Conservation (phyloP, 2,888 invertebrate genomes). For the Apamea crenata region DNA sequence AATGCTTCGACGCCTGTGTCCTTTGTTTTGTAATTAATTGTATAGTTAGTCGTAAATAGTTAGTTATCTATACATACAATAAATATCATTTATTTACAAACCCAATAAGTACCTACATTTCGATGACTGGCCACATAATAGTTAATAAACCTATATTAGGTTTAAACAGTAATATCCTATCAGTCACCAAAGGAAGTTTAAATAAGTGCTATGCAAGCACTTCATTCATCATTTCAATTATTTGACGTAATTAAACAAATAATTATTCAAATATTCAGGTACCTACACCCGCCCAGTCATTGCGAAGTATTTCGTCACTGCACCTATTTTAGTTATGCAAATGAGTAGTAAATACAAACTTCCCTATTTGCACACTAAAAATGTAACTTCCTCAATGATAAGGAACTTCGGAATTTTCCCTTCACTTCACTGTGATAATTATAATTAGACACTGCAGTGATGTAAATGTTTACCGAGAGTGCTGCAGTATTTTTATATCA, state of each 20-base stretch:
- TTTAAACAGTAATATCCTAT: background rate
- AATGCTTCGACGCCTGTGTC: too few species aligned
- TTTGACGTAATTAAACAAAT: conserved; percentile 20
- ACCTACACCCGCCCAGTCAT: conserved; percentile 1
- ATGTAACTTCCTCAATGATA: conserved; percentile 10
- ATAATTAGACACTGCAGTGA: background rate
- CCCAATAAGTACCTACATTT: too few species aligned
- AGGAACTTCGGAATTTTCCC: background rate
- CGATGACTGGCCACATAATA: too few species aligned
- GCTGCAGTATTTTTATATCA: background rate
- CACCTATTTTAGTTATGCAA: background rate
- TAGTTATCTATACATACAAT: too few species aligned
- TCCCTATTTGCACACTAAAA: conserved; percentile 16
- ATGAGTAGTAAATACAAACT: background rate
- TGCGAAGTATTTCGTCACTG: background rate
- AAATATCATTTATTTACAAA: too few species aligned
- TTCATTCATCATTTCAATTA: conserved; percentile 25
- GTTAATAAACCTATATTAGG: too few species aligned
- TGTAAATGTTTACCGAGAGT: background rate
- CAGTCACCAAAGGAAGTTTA: background rate
- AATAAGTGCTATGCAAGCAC: background rate
- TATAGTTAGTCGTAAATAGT: too few species aligned
- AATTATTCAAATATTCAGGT: background rate
- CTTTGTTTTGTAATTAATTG: too few species aligned
- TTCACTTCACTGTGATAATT: background rate